These are phyloP conservation scores for Podarcis cretensis DNA, from an alignment of 2,113 vertebrate genomes.

Conservation along the genomic window DNA sequence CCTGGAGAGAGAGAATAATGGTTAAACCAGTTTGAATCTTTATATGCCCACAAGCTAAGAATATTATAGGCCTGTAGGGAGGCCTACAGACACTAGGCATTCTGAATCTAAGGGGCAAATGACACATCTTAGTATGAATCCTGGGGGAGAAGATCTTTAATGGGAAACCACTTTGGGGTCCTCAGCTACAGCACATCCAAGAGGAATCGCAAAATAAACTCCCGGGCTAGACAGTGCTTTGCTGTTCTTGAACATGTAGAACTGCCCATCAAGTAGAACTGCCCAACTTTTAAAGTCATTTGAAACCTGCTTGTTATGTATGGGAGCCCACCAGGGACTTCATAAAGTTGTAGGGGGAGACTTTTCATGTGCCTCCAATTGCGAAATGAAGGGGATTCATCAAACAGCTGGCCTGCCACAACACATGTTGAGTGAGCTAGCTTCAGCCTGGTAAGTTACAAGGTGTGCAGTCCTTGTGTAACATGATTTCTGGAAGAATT, in stretches of 20 bases:
- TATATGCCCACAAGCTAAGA: background rate
- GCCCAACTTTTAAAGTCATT: background rate
- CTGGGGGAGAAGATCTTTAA: background rate
- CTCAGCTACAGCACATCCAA: background rate
- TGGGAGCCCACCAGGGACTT: background rate
- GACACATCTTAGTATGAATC: background rate
- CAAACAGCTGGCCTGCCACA: background rate
- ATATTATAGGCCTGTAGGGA: background rate
- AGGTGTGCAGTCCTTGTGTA: too few species aligned
- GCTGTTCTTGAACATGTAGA: background rate
- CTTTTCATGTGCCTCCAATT: background rate
- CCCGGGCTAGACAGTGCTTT: background rate
- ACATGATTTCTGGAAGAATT: background rate
- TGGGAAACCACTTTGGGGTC: too few species aligned
- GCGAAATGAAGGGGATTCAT: background rate
- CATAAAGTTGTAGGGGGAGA: background rate
- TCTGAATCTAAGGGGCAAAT: background rate
- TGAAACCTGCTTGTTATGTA: background rate
- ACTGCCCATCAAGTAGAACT: too few species aligned
- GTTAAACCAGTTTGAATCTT: background rate
- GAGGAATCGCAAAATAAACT: background rate
- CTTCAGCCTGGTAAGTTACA: background rate
- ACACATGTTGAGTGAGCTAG: background rate
- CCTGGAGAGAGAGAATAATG: background rate
- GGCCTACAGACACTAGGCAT: background rate